Evolutionary conservation across 1,140 invertebrate species (phyloP), one percentile per base, ranked within the genome.

Genomic region (Melanaphis sacchari): DNA sequence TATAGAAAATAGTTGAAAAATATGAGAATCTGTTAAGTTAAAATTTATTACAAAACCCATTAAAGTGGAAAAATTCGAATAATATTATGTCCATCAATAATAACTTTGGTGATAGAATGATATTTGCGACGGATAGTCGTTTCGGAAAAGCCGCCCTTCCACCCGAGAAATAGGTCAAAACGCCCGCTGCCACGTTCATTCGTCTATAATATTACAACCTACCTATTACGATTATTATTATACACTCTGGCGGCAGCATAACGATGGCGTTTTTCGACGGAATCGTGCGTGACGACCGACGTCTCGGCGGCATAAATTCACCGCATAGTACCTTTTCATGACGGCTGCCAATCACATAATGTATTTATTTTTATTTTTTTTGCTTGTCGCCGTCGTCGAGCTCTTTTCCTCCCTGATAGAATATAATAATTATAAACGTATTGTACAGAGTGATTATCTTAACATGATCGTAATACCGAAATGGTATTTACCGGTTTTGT

Each of bases 271-370:
- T 54, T 89, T 89, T 89, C 21, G 88, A 40, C 49, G 46, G 36
- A 89, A 54, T 52, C 52, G 46, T 89, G 88, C 88, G 88, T 89
- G 88, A 89, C 88, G 46, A 89, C 49, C 46, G 88, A 54, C 88
- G n/a, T 52, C 87, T 88, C 49, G 87, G 36, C 87, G 87, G 87
- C 87, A 89, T 89, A 36, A 52, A 89, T 49, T 89, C 87, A 41
- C 43, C n/a, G 82, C 82, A 11, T 26, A 38, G 87, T 89, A 36
- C 46, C 36, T 41, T 89, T 89, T 89, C 49, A 89, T 40, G 49
- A 89, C 36, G 49, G 46, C 88, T 89, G 88, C 88, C 88, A 89
- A 89, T 89, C 88, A 89, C 49, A 89, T 89, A 89, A 89, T 89
- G 36, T 38, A 82, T 82, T 82, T 76, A n/a, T 36, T 84, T 88